A percentile compares a stretch with the other conserved stretches of the same genome.
Conservation (phyloP, 2,888 invertebrate species). For the Axea sp. region DNA sequence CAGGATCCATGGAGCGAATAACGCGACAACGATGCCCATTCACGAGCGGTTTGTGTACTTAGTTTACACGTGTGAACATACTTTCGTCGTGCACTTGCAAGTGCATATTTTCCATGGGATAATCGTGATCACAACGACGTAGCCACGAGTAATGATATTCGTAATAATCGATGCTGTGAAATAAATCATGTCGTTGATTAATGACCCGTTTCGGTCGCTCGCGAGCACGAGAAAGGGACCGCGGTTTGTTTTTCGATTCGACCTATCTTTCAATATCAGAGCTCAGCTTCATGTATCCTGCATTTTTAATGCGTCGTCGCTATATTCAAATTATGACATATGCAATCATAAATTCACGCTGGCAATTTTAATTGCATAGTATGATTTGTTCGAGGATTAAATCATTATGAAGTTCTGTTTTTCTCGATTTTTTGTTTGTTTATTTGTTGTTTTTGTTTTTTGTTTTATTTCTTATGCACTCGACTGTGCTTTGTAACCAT, state of each 20-base stretch:
- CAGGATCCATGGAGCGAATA: constrained; percentile 45
- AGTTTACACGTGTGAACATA: constrained; percentile 46
- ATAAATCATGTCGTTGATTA: constrained; percentile 43
- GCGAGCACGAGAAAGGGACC: constrained; percentile 10
- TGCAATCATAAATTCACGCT: constrained; percentile 21
- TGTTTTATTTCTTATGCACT: too few relatives aligned
- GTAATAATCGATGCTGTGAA: constrained; percentile 40
- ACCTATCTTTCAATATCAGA: constrained; percentile 17
- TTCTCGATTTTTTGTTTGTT: too few relatives aligned
- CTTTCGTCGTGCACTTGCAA: constrained; percentile 36
- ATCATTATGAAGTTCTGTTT: too few relatives aligned
- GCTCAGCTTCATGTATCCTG: constrained; percentile 2
- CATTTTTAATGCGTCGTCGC: constrained; percentile 11
- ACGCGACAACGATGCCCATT: constrained; percentile 50
- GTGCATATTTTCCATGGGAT: constrained; percentile 12
- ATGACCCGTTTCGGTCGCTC: constrained; percentile 17
- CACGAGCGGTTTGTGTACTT: constrained; percentile 39
- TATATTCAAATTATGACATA: constrained; percentile 26
- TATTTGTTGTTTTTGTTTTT: too few relatives aligned
- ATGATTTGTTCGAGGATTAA: not conserved
- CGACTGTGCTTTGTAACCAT: too few relatives aligned
- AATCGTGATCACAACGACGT: constrained; percentile 16
- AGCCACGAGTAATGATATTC: constrained; percentile 38
- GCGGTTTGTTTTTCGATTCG: constrained; percentile 21
- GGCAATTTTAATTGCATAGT: constrained; percentile 1